Evolutionary conservation across 2,797 vertebrate species (phyloP), one percentile per base, ranked within the genome.

Genomic region (Cyprinodon diabolis): DNA sequence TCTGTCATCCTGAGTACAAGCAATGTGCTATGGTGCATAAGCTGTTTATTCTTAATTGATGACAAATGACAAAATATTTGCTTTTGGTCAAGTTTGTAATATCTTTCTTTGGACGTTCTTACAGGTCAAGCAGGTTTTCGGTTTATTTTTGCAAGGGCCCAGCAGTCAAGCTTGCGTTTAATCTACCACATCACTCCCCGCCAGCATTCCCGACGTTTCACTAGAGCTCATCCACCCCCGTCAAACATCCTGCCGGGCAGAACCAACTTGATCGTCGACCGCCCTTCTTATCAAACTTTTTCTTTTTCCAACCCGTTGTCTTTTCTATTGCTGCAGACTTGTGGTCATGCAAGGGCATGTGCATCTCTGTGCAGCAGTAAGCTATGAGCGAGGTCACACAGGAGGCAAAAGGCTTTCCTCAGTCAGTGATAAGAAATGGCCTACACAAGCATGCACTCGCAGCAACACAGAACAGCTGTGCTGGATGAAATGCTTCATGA

Each of bases 161-260:
- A 72, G 75, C 72, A 51, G 74, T 40, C 72, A 84, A 21, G 56
- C 72, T 80, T 30, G 66, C 55, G 57, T 68, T 87, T 69, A 60
- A 43, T 60, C 65, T 15, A 72, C 63, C 74, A 65, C 51, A 72
- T 66, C 15, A 17, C 67, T 78, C 72, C 45, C 75, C 80, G 68
- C 86, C 75, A 86, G 82, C 89, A 86, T 87, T 90, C 88, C 90
- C 63, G 48, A 17, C 77, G 71, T 77, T 84, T 81, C 77, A 68
- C 75, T 49, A 77, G 80, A 81, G 57, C 84, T 86, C 87, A 84
- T 87, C 83, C 87, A 80, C 89, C 87, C 87, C 73, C 35, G 80
- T 87, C 85, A 87, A 78, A 74, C 51, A 57, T 71, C 90, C 89
- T 55, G 78, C 89, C 82, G 86, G 77, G 88, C 77, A 67, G 82